Base-by-base conservation (phyloP, 2,888 invertebrate species). In the Dicranocentrus wangi region DNA sequence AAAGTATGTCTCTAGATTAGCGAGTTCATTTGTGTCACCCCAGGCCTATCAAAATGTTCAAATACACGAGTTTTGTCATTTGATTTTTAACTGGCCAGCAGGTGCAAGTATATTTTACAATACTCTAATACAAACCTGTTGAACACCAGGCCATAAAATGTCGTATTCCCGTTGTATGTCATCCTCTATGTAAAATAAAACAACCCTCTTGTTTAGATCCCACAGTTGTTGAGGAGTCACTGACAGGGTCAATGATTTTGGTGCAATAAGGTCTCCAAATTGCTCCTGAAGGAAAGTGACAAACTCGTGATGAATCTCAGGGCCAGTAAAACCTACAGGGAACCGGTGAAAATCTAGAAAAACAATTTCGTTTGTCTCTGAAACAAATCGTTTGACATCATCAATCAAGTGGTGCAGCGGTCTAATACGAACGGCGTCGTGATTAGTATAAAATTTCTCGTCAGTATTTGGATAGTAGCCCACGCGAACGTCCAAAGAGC, bases 281-380 rank as follows among this genome's bases (percentile, higher is more conserved):
- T 75, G 39, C 17, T 28, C 21, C 27, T 55, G 23, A 3, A 75
- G 25, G 21, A 39, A 55, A 0, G 65, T 19, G 7, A 75, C 42
- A 19, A 91, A 87, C 61, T 88, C 86, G 0, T 86, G 61, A 84
- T 91, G 90, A 3, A 87, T 83, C 0, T 71, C 76, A 13, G 68
- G 66, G 32, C 90, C 90, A 0, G 89, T 88, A 27, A 93, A 92
- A 1, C 93, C 93, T 25, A 92, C 89, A 0, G 94, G 94, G 88
- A 95, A 94, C 82, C 94, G 92, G 87, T 95, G 95, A 61, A 96
- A 93, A 87, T 96, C 95, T 63, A 96, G 88, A 77, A 96, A 92
- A 2, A 96, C 90, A 27, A 95, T 89, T 90, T 95, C 95, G 25
- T 65, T 65, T 8, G 91, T 92, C 83, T 90, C 90, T 42, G 88